Evolutionary conservation across 53 echinoderm and acorn worm genomes (phyloP), one percentile per base, ranked within the genome.

Genomic region (Henricia sp.): DNA sequence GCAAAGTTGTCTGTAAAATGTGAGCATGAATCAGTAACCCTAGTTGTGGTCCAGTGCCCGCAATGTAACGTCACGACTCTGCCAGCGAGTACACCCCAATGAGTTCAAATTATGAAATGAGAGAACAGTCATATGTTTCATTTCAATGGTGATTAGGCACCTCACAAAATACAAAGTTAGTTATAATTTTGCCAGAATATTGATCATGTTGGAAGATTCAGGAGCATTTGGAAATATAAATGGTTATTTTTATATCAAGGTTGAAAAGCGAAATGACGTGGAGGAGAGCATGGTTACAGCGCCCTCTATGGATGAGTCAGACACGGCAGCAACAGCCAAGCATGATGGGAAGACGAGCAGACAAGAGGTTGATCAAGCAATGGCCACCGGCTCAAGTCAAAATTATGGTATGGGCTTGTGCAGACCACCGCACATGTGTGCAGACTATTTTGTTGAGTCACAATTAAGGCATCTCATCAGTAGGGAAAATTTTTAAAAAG

Each of bases 221-320:
- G 14, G 14, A 46, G 48, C 48, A 46, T 46, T 46, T 46, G 14
- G 14, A 46, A 46, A 46, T 46, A 10, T 46, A 46, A 10, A 26
- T 16, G 0, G 6, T 9, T 70, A 39, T 21, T 40, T 36, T 38
- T 57, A 43, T 1, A 32, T 72, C 52, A 38, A 64, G 72, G 71
- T 87, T 37, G 93, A 90, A 65, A 93, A 86, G 48, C 66, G 70
- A 43, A 89, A 92, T 71, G 92, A 64, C 74, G 56, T 11, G 93
- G 90, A 67, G 90, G 90, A 50, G 93, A 87, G 34, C 87, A 86
- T 14, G 67, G 67, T 33, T 56, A 36, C 0, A 34, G 40, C 10
- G 73, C 73, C 73, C 52, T 73, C 75, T 30, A 10, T 67, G 50
- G 78, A 59, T 25, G 59, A 84, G 14, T 77, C 68, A 21, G 66